phyloP scores from a whole-genome alignment of 2,797 vertebrate genomes.

The Scyliorhinus canicula region DNA sequence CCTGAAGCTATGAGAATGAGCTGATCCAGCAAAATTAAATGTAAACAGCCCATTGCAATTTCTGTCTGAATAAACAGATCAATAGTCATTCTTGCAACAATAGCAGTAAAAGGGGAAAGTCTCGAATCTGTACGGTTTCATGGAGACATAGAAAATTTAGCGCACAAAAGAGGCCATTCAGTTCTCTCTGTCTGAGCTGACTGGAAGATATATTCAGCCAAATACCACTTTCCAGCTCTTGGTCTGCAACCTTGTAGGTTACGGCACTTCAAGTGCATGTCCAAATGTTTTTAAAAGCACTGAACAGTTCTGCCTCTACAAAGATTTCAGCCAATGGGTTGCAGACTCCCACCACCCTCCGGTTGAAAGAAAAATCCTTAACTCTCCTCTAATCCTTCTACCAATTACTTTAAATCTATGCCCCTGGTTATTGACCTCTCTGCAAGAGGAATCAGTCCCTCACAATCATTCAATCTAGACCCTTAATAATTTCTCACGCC shows the following conservation, averaged over 20 bases:
- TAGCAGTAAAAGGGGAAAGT: not conserved
- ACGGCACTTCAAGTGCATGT: not conserved
- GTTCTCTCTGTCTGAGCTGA: not conserved
- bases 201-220: not conserved
- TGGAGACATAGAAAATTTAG: not conserved
- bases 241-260: not conserved
- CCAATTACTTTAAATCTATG: not conserved
- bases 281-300: not conserved
- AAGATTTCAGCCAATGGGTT: not conserved
- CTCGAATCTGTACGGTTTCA: not conserved
- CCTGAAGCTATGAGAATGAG: not conserved
- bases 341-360: not conserved
- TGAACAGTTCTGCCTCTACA: not conserved
- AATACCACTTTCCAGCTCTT: not conserved
- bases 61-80: not conserved
- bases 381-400: not conserved
- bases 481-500: not conserved
- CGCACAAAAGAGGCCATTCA: not conserved
- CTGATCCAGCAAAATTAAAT: not conserved
- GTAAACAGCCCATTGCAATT: not conserved
- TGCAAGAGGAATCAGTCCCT: not conserved
- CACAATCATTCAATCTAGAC: not conserved
- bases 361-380: not conserved
- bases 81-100: not conserved
- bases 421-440: not conserved